These are phyloP conservation scores for Meloidogyne floridensis DNA, from an alignment of 1,140 invertebrate genomes.

Conservation along the genomic window DNA sequence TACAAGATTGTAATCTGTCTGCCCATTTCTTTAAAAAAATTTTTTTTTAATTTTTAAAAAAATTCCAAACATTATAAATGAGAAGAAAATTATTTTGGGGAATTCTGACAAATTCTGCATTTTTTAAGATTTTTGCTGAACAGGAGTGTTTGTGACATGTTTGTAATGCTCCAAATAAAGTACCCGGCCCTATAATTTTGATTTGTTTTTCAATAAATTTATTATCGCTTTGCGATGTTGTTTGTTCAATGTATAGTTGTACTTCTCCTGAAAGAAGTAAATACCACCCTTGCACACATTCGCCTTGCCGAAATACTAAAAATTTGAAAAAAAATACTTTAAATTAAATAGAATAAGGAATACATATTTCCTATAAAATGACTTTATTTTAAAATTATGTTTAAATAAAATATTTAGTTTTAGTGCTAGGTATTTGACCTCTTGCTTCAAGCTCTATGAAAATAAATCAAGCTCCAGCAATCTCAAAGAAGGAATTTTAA, in stretches of 20 bases:
- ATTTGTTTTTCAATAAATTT: slow-evolving; percentile 20
- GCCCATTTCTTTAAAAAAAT: slow-evolving; percentile 61
- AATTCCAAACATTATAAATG: slow-evolving; percentile 54
- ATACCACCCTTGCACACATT: slow-evolving; percentile 56
- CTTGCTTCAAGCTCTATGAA: too few relatives aligned
- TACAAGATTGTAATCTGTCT: slow-evolving; percentile 59
- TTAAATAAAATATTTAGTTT: not conserved
- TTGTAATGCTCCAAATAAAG: slow-evolving; percentile 57
- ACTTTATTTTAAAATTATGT: not conserved
- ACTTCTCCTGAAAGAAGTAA: slow-evolving; percentile 61
- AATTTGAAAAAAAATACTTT: slow-evolving; percentile 7
- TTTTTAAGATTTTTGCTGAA: slow-evolving; percentile 53
- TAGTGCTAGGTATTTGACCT: not conserved
- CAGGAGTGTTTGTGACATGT: slow-evolving; percentile 46
- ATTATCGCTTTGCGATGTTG: not conserved
- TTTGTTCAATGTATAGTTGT: slow-evolving; percentile 45
- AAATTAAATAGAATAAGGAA: too few relatives aligned
- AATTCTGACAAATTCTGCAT: slow-evolving; percentile 58
- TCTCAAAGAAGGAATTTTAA: too few relatives aligned
- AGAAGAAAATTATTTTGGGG: slow-evolving; percentile 55
- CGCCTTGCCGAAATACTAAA: slow-evolving; percentile 60
- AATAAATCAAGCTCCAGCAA: too few relatives aligned
- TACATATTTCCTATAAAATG: too few relatives aligned
- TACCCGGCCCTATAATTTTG: slow-evolving; percentile 43
- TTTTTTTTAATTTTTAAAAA: slow-evolving; percentile 15